Base-by-base conservation (phyloP, 2,888 invertebrate genomes). In the Campaea margaritaria region DNA sequence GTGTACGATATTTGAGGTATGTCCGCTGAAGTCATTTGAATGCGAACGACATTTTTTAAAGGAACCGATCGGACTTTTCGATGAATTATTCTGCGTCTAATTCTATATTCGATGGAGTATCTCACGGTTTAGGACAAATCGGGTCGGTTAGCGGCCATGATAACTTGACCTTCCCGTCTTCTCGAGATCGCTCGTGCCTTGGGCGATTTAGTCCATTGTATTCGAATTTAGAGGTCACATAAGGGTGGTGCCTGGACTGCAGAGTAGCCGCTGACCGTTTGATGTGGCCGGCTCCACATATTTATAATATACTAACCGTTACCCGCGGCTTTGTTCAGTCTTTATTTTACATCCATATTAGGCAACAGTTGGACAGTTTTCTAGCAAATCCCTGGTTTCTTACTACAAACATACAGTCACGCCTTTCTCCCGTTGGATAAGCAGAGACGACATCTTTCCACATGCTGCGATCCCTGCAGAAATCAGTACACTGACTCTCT, bases 1-100 rank as follows among this genome's bases (percentile, higher is more conserved):
- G 61, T 64, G 79, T 82, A 83, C 75, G 84, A 87, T 85, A 85
- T 86, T 85, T 89, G 72, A 80, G 79, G 82, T 83, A 88, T 87
- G 86, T 80, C 76, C 77, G 75, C 62, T 31, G 62, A 55, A 53
- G 71, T 81, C 84, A 84, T 88, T 87, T 84, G 82, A 82, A 89
- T 85, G 81, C 85, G 87, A 85, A 80, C 82, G 78, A 85, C 85
- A 86, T 83, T 82, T 85, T 82, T 81, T 73, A 76, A 70, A 73
- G 76, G 82, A 79, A 78, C 72, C 74, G 75, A 75, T 81, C 69
- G 72, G 73, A 76, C 81, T 83, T 42, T 54, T 49, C 59, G 45
- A 54, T 59, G 59, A 59, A 61, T 61, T 61, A 61, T 61, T 56
- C 60, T 46, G 43, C 82, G 77, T 71, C 84, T 84, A 78, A 86